Base-by-base conservation (phyloP, 2,888 invertebrate species). In the Ophion costatus region DNA sequence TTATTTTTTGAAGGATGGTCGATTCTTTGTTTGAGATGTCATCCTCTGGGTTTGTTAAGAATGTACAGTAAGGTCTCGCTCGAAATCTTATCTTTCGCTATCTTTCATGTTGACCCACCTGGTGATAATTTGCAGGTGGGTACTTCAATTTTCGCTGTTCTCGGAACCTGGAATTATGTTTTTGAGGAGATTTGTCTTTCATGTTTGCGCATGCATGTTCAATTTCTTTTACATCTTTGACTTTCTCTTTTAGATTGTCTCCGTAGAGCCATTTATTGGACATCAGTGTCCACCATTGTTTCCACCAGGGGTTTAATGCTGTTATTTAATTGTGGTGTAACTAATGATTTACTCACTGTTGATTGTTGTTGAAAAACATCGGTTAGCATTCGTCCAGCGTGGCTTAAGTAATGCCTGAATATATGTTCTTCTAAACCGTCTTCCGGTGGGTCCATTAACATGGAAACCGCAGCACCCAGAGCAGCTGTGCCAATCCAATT, bases 171-270 rank as follows among this genome's bases (percentile, higher is more conserved):
- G 33, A 5, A 33, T 33, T 33, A 33, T 33, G 33, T 66, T 56
- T 85, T 57, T 70, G 67, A 42, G 63, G 3, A 6, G 14, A 9
- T 17, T 82, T 81, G 14, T 78, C 80, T 29, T 82, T 80, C 6
- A 87, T 83, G 1, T 67, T 79, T 5, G 83, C 78, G 51, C 84
- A 78, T 0, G 74, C 81, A 0, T 61, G 87, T 51, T 86, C 87
- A 2, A 88, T 71, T 11, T 85, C 63, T 63, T 88, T 84, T 0
- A 63, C 73, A 11, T 88, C 88, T 45, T 87, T 88, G 0, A 88
- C 24, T 38, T 84, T 76, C 0, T 88, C 87, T 10, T 78, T 84
- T 0, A 88, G 61, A 7, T 88, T 78, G 6, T 79, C 33, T 0
- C 85, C 81, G 20, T 87, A 87, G 0, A 87, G 59, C 80, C 82